Evolutionary conservation across 2,888 invertebrate genomes (phyloP).

Genomic region (Hybos culiciformis): DNA sequence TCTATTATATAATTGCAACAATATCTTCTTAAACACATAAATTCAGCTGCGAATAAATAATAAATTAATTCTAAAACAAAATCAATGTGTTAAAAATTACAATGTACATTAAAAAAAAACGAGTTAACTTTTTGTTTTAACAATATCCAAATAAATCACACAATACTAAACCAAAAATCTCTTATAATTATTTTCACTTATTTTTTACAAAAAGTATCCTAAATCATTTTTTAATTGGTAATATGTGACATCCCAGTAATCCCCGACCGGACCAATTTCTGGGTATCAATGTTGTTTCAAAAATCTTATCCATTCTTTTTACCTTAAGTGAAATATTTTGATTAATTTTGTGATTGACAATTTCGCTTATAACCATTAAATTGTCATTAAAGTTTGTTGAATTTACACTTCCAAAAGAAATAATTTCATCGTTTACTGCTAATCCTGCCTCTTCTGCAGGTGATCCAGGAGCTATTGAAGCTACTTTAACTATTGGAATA

Average conservation of each 20-base stretch:
- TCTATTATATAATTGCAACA: too few relatives aligned
- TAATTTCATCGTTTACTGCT: constrained; percentile 49
- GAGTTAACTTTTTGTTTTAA: too few relatives aligned
- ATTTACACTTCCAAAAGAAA: constrained; percentile 68
- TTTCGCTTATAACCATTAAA: constrained; percentile 50
- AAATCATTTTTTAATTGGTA: not conserved
- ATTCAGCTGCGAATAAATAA: too few relatives aligned
- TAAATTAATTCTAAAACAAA: too few relatives aligned
- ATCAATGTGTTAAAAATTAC: too few relatives aligned
- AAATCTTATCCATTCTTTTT: constrained; percentile 38
- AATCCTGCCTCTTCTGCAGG: constrained; percentile 74
- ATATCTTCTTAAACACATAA: too few relatives aligned
- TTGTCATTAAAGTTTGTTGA: constrained; percentile 51
- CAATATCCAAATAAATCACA: too few relatives aligned
- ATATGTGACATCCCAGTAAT: constrained; percentile 57
- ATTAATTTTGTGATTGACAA: constrained; percentile 50
- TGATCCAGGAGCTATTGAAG: constrained; percentile 57
- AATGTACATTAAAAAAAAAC: too few relatives aligned
- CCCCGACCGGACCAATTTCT: constrained; percentile 66
- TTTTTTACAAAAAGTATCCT: too few relatives aligned
- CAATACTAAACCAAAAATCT: too few relatives aligned
- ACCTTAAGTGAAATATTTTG: constrained; percentile 40
- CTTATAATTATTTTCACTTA: too few relatives aligned
- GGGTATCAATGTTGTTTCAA: constrained; percentile 51
- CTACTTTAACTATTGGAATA: constrained; percentile 54